A percentile compares a stretch with the other conserved stretches of the same genome.
These are phyloP conservation scores for Sminthurinus aureus DNA, from an alignment of 2,888 invertebrate genomes.

Conservation along the genomic window DNA sequence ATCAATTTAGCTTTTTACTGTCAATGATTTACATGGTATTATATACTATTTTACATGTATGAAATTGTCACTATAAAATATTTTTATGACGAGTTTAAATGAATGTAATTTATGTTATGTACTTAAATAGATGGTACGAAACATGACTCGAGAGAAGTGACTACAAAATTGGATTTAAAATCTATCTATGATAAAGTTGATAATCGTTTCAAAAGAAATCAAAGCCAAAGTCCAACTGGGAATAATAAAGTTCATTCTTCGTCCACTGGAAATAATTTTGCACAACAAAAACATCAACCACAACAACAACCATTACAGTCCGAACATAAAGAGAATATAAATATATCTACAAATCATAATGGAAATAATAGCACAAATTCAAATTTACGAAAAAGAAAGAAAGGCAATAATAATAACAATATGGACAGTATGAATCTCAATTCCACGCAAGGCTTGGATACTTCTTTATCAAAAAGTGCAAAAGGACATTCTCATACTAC, in stretches of 20 bases:
- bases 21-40: not conserved
- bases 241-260: conserved; percentile 23
- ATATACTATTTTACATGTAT: not conserved
- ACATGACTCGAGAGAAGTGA: conserved; percentile 50
- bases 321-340: conserved; percentile 13
- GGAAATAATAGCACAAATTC: conserved; percentile 43
- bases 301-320: conserved; percentile 18
- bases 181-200: conserved; percentile 60
- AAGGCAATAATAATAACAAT: conserved; percentile 35
- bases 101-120: not conserved
- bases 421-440: conserved; percentile 2
- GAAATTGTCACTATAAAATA: not conserved
- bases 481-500: conserved; percentile 28
- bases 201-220: conserved; percentile 58
- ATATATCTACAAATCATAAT: conserved; percentile 6
- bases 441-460: conserved; percentile 10
- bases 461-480: conserved; percentile 20
- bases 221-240: conserved; percentile 37
- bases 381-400: conserved; percentile 50
- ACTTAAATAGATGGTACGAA: conserved; percentile 25
- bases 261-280: conserved; percentile 31
- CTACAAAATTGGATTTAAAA: conserved; percentile 58
- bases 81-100: not conserved
- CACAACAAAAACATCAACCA: not conserved
- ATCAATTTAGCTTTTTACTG: not conserved